Evolutionary conservation across 2,888 invertebrate genomes (phyloP).

Genomic region (Drosophila subquinaria): DNA sequence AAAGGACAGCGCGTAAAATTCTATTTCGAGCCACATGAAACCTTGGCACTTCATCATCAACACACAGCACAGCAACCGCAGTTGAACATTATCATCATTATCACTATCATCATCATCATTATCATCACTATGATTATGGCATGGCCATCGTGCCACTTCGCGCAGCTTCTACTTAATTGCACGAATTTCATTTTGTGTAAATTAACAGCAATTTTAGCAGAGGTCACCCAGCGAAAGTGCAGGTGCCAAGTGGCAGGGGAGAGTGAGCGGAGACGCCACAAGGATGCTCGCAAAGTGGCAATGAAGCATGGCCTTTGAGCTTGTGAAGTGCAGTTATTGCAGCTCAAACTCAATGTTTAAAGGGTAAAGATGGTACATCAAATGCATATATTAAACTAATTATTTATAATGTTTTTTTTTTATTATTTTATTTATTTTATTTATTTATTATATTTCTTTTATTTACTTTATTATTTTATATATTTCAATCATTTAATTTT

Average conservation of each 20-base stretch:
- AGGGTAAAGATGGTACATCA: not conserved
- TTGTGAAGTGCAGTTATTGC: conserved; percentile 22
- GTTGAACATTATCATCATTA: conserved; percentile 16
- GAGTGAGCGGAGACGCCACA: conserved; percentile 6
- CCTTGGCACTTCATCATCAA: conserved; percentile 22
- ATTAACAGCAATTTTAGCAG: conserved; percentile 83
- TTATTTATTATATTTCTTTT: not conserved
- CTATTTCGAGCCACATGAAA: conserved; percentile 30
- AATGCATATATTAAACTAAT: no score
- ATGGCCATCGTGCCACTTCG: conserved; percentile 20
- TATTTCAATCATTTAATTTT: no score
- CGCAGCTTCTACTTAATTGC: conserved; percentile 82
- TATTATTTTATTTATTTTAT: no score
- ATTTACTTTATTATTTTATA: not conserved
- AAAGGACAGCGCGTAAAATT: conserved; percentile 76
- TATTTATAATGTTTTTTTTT: no score
- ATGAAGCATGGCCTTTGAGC: conserved; percentile 31
- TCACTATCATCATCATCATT: conserved; percentile 42
- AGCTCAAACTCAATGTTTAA: not conserved
- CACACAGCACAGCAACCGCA: conserved; percentile 5
- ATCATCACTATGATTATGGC: conserved; percentile 42
- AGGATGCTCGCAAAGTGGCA: conserved; percentile 33
- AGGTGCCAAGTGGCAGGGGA: conserved; percentile 40
- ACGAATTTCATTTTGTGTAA: conserved; percentile 84
- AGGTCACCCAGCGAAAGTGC: conserved; percentile 60